phyloP scores from a whole-genome alignment of 92 coral and sea anemone species.

The Galaxea fascicularis region DNA sequence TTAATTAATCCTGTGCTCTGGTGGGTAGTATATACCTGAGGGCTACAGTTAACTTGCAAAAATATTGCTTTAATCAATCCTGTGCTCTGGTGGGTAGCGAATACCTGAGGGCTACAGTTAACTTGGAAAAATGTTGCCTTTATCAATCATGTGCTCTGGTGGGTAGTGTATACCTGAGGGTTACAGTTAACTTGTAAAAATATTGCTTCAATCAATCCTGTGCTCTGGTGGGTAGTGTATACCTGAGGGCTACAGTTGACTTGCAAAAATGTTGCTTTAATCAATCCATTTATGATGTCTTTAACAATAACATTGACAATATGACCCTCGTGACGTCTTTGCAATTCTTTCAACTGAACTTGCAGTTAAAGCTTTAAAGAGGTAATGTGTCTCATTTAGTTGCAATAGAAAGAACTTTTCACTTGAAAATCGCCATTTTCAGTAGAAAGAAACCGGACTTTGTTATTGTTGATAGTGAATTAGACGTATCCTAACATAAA shows the following conservation, averaged over 20 bases:
- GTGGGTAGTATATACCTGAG: background rate
- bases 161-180: slow-evolving; percentile 1
- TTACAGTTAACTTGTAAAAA: background rate
- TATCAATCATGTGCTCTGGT: background rate
- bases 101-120: background rate
- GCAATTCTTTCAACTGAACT: background rate
- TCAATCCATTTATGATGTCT: too few species aligned
- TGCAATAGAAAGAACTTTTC: background rate
- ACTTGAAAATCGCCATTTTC: background rate
- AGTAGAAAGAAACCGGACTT: background rate
- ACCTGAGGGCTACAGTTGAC: background rate
- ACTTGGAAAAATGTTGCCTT: background rate
- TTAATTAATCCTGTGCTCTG: background rate
- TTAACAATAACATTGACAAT: background rate
- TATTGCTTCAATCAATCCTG: background rate
- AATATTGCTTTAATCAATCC: background rate
- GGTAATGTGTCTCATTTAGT: background rate
- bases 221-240: background rate
- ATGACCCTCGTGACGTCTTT: background rate
- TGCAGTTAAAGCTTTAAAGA: background rate
- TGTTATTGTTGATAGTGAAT: background rate
- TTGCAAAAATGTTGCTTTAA: background rate
- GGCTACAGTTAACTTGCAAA: background rate
- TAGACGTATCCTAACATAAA: background rate
- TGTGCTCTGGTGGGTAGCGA: background rate